phyloP scores from a whole-genome alignment of 2,113 vertebrate species.

The Rattus rattus region DNA sequence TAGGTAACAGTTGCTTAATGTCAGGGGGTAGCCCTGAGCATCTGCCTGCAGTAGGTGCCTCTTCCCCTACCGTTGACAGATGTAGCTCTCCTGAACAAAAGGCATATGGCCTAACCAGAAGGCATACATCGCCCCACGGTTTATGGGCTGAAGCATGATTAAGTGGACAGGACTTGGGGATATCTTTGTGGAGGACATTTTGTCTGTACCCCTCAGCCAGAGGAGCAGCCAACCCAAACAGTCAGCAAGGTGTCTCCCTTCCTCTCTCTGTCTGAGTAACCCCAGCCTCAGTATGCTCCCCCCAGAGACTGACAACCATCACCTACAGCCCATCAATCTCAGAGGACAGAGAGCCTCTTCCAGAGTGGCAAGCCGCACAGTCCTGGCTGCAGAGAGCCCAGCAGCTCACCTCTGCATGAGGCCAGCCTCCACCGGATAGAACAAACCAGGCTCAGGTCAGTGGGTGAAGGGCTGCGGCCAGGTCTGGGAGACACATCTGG shows the following conservation, averaged over 20 bases:
- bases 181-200: neutral
- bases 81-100: accelerated
- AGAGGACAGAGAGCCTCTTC: neutral
- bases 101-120: conserved; percentile 13
- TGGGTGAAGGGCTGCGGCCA: neutral
- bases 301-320: neutral
- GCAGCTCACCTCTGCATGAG: neutral
- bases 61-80: neutral
- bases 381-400: neutral
- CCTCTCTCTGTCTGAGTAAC: neutral
- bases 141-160: neutral
- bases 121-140: accelerated
- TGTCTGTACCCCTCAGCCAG: neutral
- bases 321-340: neutral
- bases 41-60: neutral
- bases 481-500: accelerated
- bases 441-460: neutral
- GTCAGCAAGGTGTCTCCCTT: no score
- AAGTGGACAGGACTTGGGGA: neutral
- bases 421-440: neutral
- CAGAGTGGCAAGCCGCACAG: accelerated
- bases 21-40: neutral
- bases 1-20: neutral
- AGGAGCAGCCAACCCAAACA: neutral
- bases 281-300: neutral